Conservation (phyloP, 1,140 invertebrate species). For the Orius laevigatus region DNA sequence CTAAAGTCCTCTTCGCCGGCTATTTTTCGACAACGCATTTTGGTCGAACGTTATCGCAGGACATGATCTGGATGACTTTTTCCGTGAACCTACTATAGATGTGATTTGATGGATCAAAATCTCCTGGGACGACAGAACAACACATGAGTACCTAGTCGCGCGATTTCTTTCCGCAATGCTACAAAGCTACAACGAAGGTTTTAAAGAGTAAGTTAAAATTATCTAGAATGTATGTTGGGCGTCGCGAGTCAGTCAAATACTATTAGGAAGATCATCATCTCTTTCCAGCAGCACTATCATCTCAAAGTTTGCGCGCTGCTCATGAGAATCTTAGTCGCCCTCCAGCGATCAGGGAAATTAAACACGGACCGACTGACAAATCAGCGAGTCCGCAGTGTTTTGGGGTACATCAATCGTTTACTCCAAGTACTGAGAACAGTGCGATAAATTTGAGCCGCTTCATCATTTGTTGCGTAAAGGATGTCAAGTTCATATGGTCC, state of each 20-base stretch:
- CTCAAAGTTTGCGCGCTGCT: no score
- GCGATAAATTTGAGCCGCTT: conserved; percentile 23
- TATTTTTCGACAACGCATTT: conserved; percentile 29
- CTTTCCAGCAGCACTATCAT: conserved; percentile 18
- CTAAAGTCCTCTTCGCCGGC: conserved; percentile 26
- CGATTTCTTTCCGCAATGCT: conserved; percentile 14
- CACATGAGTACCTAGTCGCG: conserved; percentile 16
- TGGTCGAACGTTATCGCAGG: conserved; percentile 26
- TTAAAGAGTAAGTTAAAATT: conserved; percentile 26
- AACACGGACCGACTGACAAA: conserved; percentile 15
- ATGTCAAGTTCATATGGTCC: conserved; percentile 23
- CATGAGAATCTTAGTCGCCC: conserved; percentile 22
- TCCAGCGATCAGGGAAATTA: conserved; percentile 19
- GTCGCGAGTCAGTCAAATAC: conserved; percentile 21
- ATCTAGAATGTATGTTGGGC: conserved; percentile 24
- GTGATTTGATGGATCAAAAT: conserved; percentile 20
- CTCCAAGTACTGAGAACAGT: conserved; percentile 21
- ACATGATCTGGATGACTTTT: conserved; percentile 28
- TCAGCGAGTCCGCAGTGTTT: conserved; percentile 19
- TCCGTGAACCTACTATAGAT: conserved; percentile 28
- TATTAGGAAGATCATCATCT: conserved; percentile 20
- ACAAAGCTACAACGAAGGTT: conserved; percentile 22
- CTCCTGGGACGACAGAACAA: conserved; percentile 20
- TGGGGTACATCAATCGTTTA: conserved; percentile 20
- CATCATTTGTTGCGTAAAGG: conserved; percentile 25